Base-by-base conservation (phyloP, 2,888 invertebrate genomes). In the Petrolisthes manimaculis region DNA sequence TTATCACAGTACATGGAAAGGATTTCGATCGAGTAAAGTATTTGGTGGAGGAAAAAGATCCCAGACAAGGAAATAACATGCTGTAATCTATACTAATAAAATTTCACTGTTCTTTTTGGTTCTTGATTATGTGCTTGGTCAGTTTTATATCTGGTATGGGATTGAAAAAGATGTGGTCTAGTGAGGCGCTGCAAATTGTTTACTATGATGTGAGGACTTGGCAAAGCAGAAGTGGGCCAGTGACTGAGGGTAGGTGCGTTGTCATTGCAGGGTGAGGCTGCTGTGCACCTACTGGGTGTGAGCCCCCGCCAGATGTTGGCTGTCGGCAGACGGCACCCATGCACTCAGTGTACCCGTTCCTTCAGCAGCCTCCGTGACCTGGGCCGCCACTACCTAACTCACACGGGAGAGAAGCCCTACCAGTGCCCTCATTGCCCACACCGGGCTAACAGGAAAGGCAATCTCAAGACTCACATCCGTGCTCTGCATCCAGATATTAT, bases 331-430 rank as follows among this genome's bases (percentile, higher is more conserved):
- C 84, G 82, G 79, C 88, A 88, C 79, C 88, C 83, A 61, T 88
- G 88, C 69, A 53, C 88, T 81, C 84, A 75, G 74, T 88, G 88
- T 84, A 80, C 84, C 88, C 88, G 84, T 81, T 75, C 84, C 88
- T 90, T 90, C 84, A 74, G 71, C 78, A 83, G 89, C 69, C 82
- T 85, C 56, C 90, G 89, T 67, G 90, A 90, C 84, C 87, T 90
- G 83, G 71, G 81, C 81, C 89, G 90, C 74, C 90, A 90, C 87
- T 82, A 81, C 82, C 88, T 90, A n/a, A 89, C 89, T 51, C 90
- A 90, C 83, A 90, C 90, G 5, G 90, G 90, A 61, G 90, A 90
- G 88, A 90, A 90, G 86, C 90, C 90, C 69, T 89, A 82, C 86
- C 83, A 88, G 80, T 90, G 90, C 79, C 90, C 90, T 61, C 82